A percentile compares a stretch with the other conserved stretches of the same genome.
Conservation (phyloP, 1,140 invertebrate genomes). For the Drosophila insularis region DNA sequence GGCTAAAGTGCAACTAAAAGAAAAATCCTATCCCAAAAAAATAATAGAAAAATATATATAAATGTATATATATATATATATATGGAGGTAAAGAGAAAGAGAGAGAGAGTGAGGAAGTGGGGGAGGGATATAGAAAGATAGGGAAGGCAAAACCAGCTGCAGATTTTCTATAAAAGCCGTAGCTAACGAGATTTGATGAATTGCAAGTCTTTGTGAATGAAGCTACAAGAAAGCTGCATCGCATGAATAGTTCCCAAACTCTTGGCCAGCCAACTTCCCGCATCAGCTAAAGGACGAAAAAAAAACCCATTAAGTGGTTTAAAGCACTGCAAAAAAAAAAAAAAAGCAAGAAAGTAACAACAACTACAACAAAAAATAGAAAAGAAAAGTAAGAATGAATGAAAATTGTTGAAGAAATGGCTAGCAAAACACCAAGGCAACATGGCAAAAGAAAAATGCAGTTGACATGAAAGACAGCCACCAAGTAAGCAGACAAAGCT, state of each 20-base stretch:
- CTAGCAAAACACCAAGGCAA: slow-evolving; percentile 50
- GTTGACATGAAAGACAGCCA: slow-evolving; percentile 67
- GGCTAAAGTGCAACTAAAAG: slow-evolving; percentile 44
- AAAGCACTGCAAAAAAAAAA: slow-evolving; percentile 64
- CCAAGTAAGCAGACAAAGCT: slow-evolving; percentile 21
- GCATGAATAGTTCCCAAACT: slow-evolving; percentile 51
- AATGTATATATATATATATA: slow-evolving; percentile 1
- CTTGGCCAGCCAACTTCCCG: neutral
- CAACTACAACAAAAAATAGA: no score
- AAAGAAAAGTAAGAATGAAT: neutral
- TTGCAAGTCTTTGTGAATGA: slow-evolving; percentile 76
- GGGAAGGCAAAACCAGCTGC: slow-evolving; percentile 56
- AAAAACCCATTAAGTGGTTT: slow-evolving; percentile 75
- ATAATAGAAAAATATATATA: slow-evolving; percentile 41
- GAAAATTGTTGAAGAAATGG: slow-evolving; percentile 2
- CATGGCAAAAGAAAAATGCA: slow-evolving; percentile 67
- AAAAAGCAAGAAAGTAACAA: no score
- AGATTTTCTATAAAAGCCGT: slow-evolving; percentile 77
- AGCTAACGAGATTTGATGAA: slow-evolving; percentile 77
- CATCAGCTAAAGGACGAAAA: slow-evolving; percentile 32
- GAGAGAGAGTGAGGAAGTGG: neutral
- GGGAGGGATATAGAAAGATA: neutral
- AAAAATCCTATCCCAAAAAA: slow-evolving; percentile 28
- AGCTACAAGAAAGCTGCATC: slow-evolving; percentile 63
- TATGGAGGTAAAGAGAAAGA: neutral